Base-by-base conservation (phyloP, 2,888 invertebrate species). In the Yponomeuta cagnagella region DNA sequence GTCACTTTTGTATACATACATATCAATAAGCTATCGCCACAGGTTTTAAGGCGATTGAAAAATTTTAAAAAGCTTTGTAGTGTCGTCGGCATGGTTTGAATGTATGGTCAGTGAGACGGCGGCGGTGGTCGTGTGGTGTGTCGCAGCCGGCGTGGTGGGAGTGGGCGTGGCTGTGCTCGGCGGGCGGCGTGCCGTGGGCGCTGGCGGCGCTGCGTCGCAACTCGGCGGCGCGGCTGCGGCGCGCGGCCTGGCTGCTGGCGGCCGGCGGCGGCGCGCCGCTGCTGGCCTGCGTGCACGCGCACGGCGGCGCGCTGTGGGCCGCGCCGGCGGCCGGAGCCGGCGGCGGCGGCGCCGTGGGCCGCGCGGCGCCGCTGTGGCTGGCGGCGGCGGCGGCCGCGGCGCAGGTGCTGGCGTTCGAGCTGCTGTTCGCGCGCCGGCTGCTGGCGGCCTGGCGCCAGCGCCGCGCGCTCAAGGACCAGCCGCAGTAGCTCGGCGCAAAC, bases 81-180 rank as follows among this genome's bases (percentile, higher is more conserved):
- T 5, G 5, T 4, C 33, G 33, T 33, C 33, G 33, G 33, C 33
- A 33, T 33, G 1, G 33, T 52, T 52, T 52, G 2, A 5, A 12
- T 58, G 52, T 5, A 58, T 2, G 15, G 8, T 58, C 6, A 15
- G 2, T 58, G 33, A 6, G 31, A 6, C 2, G 1, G 63, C 74
- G 23, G 23, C 23, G 23, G 23, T 23, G 23, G 23, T 23, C 23
- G 23, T 23, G 71, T 74, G 72, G 72, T 73, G 48, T 72, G 72
- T 94, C 93, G 71, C 90, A 96, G 95, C 97, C 97, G 1, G 89
- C 96, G 68, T 94, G 95, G 90, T 99, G 98, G 98, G 98, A 99
- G 88, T 98, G 98, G 86, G 94, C 96, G 78, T 99, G 98, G 98
- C 95, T 97, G 76, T 88, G 95, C 33, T 98, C 98, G 77, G 90